A percentile compares a stretch with the other conserved stretches of the same genome.
These are phyloP conservation scores for Darevskia mixta DNA, from an alignment of 2,797 vertebrate genomes.

Conservation along the genomic window DNA sequence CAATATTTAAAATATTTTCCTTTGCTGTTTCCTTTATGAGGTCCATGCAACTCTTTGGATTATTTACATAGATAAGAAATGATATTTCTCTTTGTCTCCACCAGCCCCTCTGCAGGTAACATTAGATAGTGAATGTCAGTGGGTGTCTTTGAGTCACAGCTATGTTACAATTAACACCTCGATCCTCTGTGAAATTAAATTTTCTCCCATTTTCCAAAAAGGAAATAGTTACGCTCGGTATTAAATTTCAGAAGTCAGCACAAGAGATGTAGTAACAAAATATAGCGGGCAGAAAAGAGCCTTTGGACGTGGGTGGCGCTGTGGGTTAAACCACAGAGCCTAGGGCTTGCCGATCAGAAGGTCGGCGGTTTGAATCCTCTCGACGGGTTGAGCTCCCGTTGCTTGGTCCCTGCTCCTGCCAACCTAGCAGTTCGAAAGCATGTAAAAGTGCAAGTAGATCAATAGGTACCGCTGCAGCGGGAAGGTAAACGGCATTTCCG, in stretches of 20 bases:
- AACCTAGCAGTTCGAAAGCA: too few relatives aligned
- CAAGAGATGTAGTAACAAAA: background rate
- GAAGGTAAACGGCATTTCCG: too few relatives aligned
- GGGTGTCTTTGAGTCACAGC: background rate
- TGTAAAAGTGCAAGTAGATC: too few relatives aligned
- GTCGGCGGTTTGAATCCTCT: too few relatives aligned
- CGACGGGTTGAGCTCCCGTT: too few relatives aligned
- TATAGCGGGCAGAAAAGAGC: background rate
- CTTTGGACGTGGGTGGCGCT: background rate
- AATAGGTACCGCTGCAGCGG: too few relatives aligned
- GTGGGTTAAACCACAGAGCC: too few relatives aligned
- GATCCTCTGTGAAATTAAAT: background rate
- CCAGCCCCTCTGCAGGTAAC: background rate
- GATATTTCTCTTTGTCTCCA: background rate
- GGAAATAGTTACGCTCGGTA: background rate
- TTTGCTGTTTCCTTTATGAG: background rate
- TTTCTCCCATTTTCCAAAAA: background rate
- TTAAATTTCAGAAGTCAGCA: background rate
- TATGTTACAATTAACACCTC: background rate
- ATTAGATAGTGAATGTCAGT: background rate
- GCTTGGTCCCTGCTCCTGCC: too few relatives aligned
- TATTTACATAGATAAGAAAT: background rate
- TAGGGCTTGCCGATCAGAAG: too few relatives aligned
- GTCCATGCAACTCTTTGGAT: background rate
- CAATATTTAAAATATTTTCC: background rate